Evolutionary conservation across 1,140 invertebrate species (phyloP), one percentile per base, ranked within the genome.

Genomic region (Drosophila melanica): DNA sequence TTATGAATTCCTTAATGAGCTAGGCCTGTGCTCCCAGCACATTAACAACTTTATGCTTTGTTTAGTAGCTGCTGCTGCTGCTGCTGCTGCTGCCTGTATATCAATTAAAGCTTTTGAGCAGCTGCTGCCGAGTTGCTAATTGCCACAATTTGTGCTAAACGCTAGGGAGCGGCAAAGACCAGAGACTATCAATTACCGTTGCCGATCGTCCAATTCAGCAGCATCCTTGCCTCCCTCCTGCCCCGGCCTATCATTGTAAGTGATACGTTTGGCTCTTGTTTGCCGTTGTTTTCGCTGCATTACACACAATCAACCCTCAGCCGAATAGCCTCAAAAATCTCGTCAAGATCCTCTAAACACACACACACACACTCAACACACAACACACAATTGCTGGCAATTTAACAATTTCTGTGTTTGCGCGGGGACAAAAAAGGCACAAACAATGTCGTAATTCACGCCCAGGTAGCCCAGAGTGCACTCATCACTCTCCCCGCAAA

Each of bases 1-100:
- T 39, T 39, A 53, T 77, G 84, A 87, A 87, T 77, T 84, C 48
- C 66, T 47, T 87, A 87, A 87, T 87, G 84, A 87, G 84, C 81
- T 65, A 51, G 51, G 81, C 75, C 79, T 87, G 81, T 55, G 78
- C 74, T 10, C n/a, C 16, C 27, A 54, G 35, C 48, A 10, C 63
- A 89, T 87, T 87, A 87, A 89, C 84, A 87, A 87, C 84, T 87
- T 87, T 89, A 79, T 87, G 82, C 79, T 79, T 89, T 87, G 82
- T 87, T 89, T 75, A 75, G 60, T 65, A 35, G 14, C 44, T 35
- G 65, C 37, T 16, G 30, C 20, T 20, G 45, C 23, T 37, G 55
- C 55, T 30, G 18, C 12, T 16, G 30, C 16, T 60, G 23, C 39
- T 57, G 73, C 74, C 74, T 86, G 82, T 84, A 86, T 87, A 86